These are phyloP conservation scores for Lepus oiostolus DNA, from an alignment of 2,797 vertebrate species.

Conservation along the genomic window DNA sequence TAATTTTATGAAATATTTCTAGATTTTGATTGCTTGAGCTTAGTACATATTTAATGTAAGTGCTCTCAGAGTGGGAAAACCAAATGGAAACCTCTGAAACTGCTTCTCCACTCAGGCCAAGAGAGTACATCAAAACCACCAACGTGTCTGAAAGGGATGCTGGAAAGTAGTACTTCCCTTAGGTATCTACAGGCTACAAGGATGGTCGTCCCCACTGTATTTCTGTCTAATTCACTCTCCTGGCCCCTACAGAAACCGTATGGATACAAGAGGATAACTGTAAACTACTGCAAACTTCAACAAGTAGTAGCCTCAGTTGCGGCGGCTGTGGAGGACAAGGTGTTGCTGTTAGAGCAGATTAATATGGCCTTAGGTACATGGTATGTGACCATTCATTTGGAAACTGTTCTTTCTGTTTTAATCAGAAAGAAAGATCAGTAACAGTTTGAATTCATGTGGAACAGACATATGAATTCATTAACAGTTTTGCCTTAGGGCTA, in stretches of 20 bases:
- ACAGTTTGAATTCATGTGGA: conserved; percentile 64
- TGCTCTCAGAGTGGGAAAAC: neutral
- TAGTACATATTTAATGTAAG: conserved; percentile 27
- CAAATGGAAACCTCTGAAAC: conserved; percentile 27
- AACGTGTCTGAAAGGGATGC: neutral
- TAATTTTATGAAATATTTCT: neutral
- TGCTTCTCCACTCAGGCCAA: neutral
- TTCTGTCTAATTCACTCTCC: conserved; percentile 21
- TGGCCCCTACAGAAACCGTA: neutral
- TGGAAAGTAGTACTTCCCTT: neutral
- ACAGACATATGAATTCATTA: conserved; percentile 71
- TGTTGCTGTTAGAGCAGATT: conserved; percentile 57
- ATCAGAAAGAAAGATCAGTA: conserved; percentile 51
- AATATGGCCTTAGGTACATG: conserved; percentile 45
- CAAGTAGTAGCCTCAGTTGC: neutral
- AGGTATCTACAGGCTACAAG: conserved; percentile 24
- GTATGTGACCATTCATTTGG: conserved; percentile 55
- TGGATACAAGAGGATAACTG: neutral
- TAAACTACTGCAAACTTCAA: neutral
- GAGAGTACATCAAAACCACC: conserved; percentile 23
- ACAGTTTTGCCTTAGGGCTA: conserved; percentile 46
- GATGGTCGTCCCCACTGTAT: neutral
- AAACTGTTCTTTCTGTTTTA: conserved; percentile 69
- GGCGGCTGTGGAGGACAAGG: neutral
- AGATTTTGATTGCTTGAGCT: conserved; percentile 39